Conservation (phyloP, 2,888 invertebrate genomes). For the Metalampra italica region DNA sequence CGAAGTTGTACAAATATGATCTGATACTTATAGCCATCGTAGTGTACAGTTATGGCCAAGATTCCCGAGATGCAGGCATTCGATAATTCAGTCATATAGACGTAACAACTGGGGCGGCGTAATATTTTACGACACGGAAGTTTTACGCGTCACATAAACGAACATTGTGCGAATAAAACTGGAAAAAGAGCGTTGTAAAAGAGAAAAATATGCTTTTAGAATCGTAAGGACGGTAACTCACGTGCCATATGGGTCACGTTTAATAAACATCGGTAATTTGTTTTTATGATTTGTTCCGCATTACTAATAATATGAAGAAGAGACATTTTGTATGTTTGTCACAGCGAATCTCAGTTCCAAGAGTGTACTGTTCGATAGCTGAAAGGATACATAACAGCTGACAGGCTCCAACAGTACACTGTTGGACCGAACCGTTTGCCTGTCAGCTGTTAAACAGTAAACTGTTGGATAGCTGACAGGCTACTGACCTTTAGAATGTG, state of each 20-base stretch:
- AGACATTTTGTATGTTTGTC: no score
- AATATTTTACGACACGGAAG: conserved; percentile 40
- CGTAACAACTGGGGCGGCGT: conserved; percentile 16
- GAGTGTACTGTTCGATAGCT: no score
- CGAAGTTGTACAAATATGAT: no score
- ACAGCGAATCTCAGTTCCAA: no score
- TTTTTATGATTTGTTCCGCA: conserved; percentile 35
- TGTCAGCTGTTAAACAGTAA: no score
- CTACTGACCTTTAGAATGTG: no score
- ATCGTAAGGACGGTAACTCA: conserved; percentile 18
- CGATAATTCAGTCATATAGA: conserved; percentile 15
- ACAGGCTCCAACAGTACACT: no score
- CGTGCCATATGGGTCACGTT: conserved; percentile 25
- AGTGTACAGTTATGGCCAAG: background rate
- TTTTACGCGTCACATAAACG: conserved; percentile 37
- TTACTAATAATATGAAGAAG: no score
- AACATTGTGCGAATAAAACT: conserved; percentile 29
- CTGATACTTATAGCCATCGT: no score
- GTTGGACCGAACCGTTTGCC: no score
- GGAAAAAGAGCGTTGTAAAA: conserved; percentile 23
- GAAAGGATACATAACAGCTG: no score
- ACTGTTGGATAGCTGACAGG: no score
- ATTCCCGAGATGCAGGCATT: conserved; percentile 1
- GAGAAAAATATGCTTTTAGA: conserved; percentile 42
- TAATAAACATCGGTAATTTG: conserved; percentile 45